Base-by-base conservation (phyloP, 2,797 vertebrate species). In the Lindbergichthys nudifrons region DNA sequence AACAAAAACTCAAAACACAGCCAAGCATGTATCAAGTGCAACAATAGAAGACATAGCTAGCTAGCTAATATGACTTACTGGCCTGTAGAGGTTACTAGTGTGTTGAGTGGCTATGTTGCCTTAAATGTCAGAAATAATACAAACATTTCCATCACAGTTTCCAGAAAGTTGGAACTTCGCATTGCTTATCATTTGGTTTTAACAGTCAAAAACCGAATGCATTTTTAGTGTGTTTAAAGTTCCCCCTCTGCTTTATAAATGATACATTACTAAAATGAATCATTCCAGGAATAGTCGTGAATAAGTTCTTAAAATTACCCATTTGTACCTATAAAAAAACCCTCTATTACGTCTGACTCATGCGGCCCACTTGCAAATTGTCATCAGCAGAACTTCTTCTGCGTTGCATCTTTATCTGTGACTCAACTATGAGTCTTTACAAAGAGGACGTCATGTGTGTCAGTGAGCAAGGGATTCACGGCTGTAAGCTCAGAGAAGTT, bases 401-500 rank as follows among this genome's bases (percentile, higher is more conserved):
- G 57, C 13, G 42, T 53, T 72, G 69, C 53, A 39, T 83, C 73
- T 71, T 67, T 21, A 53, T 4, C 43, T 15, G 6, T 79, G 65
- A 79, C 56, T 87, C 73, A 74, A 62, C 51, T 77, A 18, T 71
- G 82, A 77, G 70, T 77, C 65, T 72, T 80, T 67, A 36, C 64
- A 75, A 72, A 80, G 61, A 59, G 14, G 61, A 84, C 9, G 80
- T 83, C 84, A 74, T 85, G 81, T 85, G 81, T 77, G 84, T 78
- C 70, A 63, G 68, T 59, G 60, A 79, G 82, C 65, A 57, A 64
- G 71, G 51, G 63, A 77, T 86, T 81, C 79, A 71, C 79, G 77
- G 71, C 73, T 87, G 30, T 32, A 47, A 79, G 77, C 80, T 85
- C 48, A 36, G 73, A 48, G 70, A 79, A 83, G 81, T 77, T 83